Evolutionary conservation across 1,140 invertebrate genomes (phyloP).

Genomic region (Rhopalosiphum padi): DNA sequence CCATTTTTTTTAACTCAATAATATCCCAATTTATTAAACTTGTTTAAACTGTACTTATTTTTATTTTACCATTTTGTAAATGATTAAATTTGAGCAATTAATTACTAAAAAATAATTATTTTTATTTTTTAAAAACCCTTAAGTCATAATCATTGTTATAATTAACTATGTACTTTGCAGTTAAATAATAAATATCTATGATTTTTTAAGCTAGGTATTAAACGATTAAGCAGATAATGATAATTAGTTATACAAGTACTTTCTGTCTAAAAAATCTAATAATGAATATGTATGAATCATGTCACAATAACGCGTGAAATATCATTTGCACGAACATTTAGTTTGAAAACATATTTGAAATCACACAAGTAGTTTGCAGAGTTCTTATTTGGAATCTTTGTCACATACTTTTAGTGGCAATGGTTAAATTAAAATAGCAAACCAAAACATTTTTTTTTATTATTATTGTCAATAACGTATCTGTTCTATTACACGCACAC

Average conservation of each 20-base stretch:
- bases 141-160: not conserved
- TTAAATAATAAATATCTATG: not conserved
- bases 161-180: not conserved
- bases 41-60: not conserved
- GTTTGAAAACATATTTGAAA: not conserved
- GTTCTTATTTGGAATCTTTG: not conserved
- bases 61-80: not conserved
- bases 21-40: not conserved
- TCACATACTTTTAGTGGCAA: not conserved
- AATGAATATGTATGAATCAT: not conserved
- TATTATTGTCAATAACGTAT: not conserved
- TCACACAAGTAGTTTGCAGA: not conserved
- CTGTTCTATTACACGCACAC: not conserved
- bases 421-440: not conserved
- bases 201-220: not conserved
- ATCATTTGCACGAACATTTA: not conserved
- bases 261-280: not conserved
- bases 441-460: not conserved
- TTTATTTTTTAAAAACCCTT: not conserved
- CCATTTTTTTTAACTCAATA: not conserved
- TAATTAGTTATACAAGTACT: not conserved
- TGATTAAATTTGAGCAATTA: not conserved
- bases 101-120: not conserved
- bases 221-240: not conserved
- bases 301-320: not conserved